phyloP scores from a whole-genome alignment of 1,140 invertebrate genomes.

The Drosophila neocordata region DNA sequence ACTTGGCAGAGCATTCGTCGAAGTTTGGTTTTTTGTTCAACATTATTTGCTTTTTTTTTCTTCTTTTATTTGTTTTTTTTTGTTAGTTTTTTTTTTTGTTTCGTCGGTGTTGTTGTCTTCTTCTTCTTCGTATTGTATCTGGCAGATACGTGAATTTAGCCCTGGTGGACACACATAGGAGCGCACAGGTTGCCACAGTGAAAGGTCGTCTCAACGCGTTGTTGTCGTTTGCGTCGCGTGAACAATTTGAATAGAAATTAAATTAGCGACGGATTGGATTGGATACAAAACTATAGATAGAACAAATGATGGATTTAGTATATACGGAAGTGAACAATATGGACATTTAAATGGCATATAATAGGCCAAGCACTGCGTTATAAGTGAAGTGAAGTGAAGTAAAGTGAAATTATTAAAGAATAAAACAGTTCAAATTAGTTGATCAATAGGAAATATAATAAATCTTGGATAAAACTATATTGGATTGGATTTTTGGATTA shows the following conservation, averaged over 20 bases:
- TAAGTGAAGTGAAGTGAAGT: conserved; percentile 42
- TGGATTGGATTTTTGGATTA: conserved; percentile 40
- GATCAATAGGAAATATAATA: not conserved
- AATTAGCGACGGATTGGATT: conserved; percentile 51
- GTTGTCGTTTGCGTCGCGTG: conserved; percentile 40
- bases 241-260: conserved; percentile 25
- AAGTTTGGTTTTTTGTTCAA: conserved; percentile 55
- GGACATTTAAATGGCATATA: conserved; percentile 35
- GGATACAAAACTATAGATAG: conserved; percentile 26
- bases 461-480: conserved; percentile 22
- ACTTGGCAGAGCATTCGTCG: conserved; percentile 53
- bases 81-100: conserved; percentile 12
- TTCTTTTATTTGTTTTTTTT: conserved; percentile 5
- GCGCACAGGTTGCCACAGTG: conserved; percentile 70
- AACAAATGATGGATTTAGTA: conserved; percentile 21
- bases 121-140: conserved; percentile 55
- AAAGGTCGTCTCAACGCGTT: conserved; percentile 57
- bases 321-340: conserved; percentile 11
- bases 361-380: conserved; percentile 25
- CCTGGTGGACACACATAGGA: conserved; percentile 54
- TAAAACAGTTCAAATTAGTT: conserved; percentile 6
- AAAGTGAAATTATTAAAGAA: conserved; percentile 15
- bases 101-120: conserved; percentile 41
- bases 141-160: conserved; percentile 73
- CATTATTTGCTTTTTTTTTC: conserved; percentile 25